phyloP scores from a whole-genome alignment of 2,113 vertebrate genomes.

The Oncorhynchus nerka region DNA sequence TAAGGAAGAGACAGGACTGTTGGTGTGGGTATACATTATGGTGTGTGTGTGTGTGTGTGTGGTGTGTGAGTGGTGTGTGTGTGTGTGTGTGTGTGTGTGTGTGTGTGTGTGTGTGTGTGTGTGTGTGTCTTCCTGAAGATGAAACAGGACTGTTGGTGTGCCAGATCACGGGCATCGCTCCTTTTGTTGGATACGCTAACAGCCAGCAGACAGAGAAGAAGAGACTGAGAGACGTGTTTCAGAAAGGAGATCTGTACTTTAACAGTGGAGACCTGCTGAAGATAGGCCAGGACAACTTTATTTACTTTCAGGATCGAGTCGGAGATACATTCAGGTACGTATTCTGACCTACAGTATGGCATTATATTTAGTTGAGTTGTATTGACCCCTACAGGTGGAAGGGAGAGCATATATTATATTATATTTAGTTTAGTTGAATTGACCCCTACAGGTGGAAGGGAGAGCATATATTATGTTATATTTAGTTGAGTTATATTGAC shows the following conservation, averaged over 20 bases:
- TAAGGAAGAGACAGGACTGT: constrained; percentile 66
- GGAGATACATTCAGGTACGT: constrained; percentile 87
- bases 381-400: too few relatives aligned
- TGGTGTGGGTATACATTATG: too few relatives aligned
- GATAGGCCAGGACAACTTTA: constrained; percentile 79
- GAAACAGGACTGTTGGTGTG: constrained; percentile 83
- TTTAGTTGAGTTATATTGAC: too few relatives aligned
- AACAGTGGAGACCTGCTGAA: constrained; percentile 86
- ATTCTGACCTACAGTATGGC: too few relatives aligned
- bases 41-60: background rate
- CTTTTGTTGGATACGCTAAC: constrained; percentile 82
- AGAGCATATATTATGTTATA: constrained; percentile 66
- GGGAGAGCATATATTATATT: too few relatives aligned
- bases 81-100: too few relatives aligned
- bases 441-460: constrained; percentile 85
- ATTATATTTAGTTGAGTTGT: too few relatives aligned
- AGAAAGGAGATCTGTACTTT: constrained; percentile 84
- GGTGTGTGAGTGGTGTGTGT: too few relatives aligned
- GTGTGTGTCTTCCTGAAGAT: constrained; percentile 71
- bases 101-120: too few relatives aligned
- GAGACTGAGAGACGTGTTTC: constrained; percentile 79
- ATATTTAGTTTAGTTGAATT: constrained; percentile 4
- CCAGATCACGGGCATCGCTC: constrained; percentile 77
- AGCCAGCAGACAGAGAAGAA: constrained; percentile 81
- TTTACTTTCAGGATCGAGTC: constrained; percentile 88